Percentiles rank a stretch among this genome's conserved stretches.
Conservation (phyloP, 1,140 invertebrate genomes). For the Agrypnia vestita region DNA sequence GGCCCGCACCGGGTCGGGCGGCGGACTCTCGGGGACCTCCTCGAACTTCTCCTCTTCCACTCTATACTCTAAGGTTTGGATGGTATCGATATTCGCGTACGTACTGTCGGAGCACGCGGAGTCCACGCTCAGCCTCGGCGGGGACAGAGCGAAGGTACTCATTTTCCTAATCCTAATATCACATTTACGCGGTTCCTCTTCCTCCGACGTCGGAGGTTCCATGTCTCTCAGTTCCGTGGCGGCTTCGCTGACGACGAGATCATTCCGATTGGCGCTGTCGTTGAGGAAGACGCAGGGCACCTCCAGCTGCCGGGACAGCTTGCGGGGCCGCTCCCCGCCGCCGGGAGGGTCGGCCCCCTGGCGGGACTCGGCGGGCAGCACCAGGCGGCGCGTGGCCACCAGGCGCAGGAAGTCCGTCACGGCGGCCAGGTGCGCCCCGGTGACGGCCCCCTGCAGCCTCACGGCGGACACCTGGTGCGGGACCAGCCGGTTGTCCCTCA, state of each 20-base stretch:
- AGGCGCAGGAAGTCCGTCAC: constrained; percentile 76
- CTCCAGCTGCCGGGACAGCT: constrained; percentile 72
- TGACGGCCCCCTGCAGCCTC: constrained; percentile 75
- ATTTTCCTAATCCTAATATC: constrained; percentile 64
- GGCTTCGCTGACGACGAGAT: constrained; percentile 65
- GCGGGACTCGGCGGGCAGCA: constrained; percentile 67
- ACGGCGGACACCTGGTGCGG: constrained; percentile 78
- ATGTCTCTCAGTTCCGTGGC: constrained; percentile 65
- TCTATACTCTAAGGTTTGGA: constrained; percentile 70
- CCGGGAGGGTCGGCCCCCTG: constrained; percentile 63
- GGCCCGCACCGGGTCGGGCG: constrained; percentile 60
- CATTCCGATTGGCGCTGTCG: constrained; percentile 67
- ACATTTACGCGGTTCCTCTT: constrained; percentile 67
- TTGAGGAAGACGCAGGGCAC: constrained; percentile 72
- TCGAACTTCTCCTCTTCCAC: constrained; percentile 62
- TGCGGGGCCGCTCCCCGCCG: constrained; percentile 67
- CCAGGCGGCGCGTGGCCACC: constrained; percentile 74
- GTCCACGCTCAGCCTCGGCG: constrained; percentile 70
- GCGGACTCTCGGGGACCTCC: background rate
- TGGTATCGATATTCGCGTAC: constrained; percentile 71
- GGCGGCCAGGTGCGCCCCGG: constrained; percentile 76
- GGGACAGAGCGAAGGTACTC: constrained; percentile 57
- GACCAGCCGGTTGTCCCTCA: constrained; percentile 77
- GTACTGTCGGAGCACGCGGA: constrained; percentile 73
- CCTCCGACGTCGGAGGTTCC: constrained; percentile 65